These are phyloP conservation scores for Acleris sparsana DNA, from an alignment of 2,888 invertebrate species.

Conservation along the genomic window DNA sequence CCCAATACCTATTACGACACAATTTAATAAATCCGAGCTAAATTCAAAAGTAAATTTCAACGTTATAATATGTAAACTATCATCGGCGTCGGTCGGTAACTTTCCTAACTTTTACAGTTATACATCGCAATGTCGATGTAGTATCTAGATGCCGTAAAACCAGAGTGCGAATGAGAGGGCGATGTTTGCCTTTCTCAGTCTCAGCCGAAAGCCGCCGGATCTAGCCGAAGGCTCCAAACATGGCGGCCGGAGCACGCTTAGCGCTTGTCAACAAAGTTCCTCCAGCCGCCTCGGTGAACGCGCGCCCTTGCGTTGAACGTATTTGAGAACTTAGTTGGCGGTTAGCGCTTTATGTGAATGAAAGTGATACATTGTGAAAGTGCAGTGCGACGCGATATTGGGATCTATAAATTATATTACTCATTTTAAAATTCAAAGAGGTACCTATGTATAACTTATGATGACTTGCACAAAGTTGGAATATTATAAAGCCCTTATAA, in stretches of 20 bases:
- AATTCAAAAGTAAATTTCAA: too few species aligned
- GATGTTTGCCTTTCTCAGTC: constrained; percentile 37
- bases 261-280: constrained; percentile 81
- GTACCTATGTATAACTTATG: constrained; percentile 19
- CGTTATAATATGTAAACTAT: constrained; percentile 13
- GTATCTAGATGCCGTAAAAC: constrained; percentile 21
- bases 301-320: constrained; percentile 50
- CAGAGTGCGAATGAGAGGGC: constrained; percentile 22
- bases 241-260: constrained; percentile 67
- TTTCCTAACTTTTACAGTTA: constrained; percentile 35
- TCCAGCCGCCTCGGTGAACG: constrained; percentile 58
- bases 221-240: constrained; percentile 67
- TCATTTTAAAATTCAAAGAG: constrained; percentile 1
- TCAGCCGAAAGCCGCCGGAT: constrained; percentile 57
- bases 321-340: constrained; percentile 36
- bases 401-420: constrained; percentile 18
- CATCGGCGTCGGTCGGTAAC: constrained; percentile 16
- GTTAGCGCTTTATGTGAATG: constrained; percentile 36
- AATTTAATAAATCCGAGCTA: too few species aligned
- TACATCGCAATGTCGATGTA: constrained; percentile 24
- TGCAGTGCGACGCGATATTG: constrained; percentile 48
- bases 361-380: constrained; percentile 53
- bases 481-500: constrained; percentile 18
- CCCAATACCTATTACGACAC: too few species aligned
- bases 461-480: constrained; percentile 25